These are phyloP conservation scores for Diplolepis rosae DNA, from an alignment of 2,888 invertebrate genomes.

Conservation along the genomic window DNA sequence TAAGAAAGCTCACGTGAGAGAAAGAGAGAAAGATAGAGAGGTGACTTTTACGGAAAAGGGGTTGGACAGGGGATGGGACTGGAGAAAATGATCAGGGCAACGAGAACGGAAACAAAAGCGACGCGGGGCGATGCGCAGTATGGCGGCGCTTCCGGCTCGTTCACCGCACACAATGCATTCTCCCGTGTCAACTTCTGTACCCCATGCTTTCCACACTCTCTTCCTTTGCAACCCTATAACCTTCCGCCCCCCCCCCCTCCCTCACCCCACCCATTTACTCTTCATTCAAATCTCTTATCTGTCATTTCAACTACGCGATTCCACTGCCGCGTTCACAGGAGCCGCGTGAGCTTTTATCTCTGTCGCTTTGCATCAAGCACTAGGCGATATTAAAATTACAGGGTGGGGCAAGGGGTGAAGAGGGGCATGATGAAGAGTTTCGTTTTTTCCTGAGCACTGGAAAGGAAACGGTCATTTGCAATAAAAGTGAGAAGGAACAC, in stretches of 20 bases:
- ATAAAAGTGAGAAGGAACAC: neutral
- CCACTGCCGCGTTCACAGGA: constrained; percentile 26
- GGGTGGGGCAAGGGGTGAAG: constrained; percentile 17
- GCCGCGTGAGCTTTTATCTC: constrained; percentile 50
- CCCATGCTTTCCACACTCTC: constrained; percentile 43
- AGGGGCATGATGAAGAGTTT: constrained; percentile 34
- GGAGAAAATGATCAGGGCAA: constrained; percentile 34
- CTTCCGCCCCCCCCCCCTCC: constrained; percentile 26
- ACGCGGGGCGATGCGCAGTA: constrained; percentile 66
- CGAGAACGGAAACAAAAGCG: constrained; percentile 64
- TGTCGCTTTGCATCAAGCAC: constrained; percentile 55
- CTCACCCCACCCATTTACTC: too few relatives aligned
- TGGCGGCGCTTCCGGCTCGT: constrained; percentile 73
- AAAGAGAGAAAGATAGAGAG: constrained; percentile 19
- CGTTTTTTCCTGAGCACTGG: constrained; percentile 54
- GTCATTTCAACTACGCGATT: constrained; percentile 43
- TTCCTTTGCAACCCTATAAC: constrained; percentile 30
- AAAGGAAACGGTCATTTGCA: constrained; percentile 61
- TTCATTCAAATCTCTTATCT: constrained; percentile 27
- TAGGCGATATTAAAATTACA: constrained; percentile 70
- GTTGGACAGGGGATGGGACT: constrained; percentile 30
- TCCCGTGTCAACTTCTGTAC: constrained; percentile 66
- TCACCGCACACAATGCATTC: constrained; percentile 72
- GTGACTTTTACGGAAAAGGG: constrained; percentile 2
- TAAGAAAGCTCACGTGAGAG: too few relatives aligned